Percentiles rank a stretch among this genome's conserved stretches.
These are phyloP conservation scores for Melanotaenia trifasciata DNA, from an alignment of 2,797 vertebrate genomes.

Conservation along the genomic window DNA sequence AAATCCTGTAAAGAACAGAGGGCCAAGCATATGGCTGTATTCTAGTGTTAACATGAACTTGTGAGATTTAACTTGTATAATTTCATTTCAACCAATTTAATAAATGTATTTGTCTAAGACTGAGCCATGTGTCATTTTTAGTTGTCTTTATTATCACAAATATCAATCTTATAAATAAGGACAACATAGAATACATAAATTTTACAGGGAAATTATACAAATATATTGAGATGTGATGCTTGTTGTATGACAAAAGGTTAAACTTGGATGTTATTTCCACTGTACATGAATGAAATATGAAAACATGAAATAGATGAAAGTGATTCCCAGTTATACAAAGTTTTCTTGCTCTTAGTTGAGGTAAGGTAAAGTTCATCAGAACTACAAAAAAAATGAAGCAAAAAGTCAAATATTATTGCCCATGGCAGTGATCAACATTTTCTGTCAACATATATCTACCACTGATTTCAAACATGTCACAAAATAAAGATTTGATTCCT, in stretches of 20 bases:
- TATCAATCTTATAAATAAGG: conserved; percentile 66
- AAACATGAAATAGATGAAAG: conserved; percentile 64
- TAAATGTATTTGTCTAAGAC: conserved; percentile 21
- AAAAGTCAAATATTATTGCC: conserved; percentile 55
- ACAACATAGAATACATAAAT: conserved; percentile 61
- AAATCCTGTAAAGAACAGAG: too few relatives aligned
- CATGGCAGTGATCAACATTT: conserved; percentile 47
- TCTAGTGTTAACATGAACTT: too few relatives aligned
- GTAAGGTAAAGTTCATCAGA: conserved; percentile 74
- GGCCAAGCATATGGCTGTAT: too few relatives aligned
- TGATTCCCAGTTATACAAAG: conserved; percentile 60
- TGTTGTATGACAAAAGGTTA: conserved; percentile 64
- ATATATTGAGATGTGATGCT: conserved; percentile 76
- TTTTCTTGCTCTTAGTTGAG: conserved; percentile 70
- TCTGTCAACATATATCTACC: conserved; percentile 57
- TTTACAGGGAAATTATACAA: conserved; percentile 75
- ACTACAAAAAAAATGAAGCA: conserved; percentile 67
- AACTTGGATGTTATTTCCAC: conserved; percentile 62
- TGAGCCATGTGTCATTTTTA: conserved; percentile 40
- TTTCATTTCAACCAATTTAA: background rate
- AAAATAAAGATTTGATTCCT: conserved; percentile 65
- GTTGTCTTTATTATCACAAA: conserved; percentile 73
- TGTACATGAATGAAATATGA: conserved; percentile 72
- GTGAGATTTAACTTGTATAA: background rate
- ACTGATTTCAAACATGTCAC: conserved; percentile 72